These are phyloP conservation scores for Melanaphis sacchari DNA, from an alignment of 1,140 invertebrate species.

Conservation along the genomic window DNA sequence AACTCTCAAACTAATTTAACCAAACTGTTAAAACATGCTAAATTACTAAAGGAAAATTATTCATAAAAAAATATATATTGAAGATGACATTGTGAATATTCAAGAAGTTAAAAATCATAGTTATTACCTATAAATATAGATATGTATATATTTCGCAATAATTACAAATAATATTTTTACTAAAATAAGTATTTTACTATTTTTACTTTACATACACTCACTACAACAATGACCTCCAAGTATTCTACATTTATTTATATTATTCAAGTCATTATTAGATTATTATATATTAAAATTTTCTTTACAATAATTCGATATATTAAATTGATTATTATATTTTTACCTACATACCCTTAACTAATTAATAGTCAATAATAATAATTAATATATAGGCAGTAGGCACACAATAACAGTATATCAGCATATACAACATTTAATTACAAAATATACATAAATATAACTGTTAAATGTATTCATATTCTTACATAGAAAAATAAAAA, in stretches of 20 bases:
- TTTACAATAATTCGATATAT: neutral
- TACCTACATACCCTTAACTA: neutral
- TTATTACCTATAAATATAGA: neutral
- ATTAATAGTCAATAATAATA: neutral
- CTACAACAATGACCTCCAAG: neutral
- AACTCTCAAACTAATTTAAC: neutral
- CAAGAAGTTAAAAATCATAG: neutral
- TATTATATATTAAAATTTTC: neutral
- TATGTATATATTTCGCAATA: neutral
- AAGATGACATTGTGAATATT: neutral
- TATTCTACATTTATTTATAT: neutral
- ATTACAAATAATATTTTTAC: no score
- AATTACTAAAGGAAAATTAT: neutral
- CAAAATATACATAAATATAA: neutral
- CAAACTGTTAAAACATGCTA: neutral
- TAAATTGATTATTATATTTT: neutral
- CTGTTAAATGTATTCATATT: neutral
- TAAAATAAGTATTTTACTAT: no score
- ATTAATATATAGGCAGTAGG: neutral
- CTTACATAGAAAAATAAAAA: neutral
- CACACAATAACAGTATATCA: neutral
- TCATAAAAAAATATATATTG: neutral
- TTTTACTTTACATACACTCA: neutral
- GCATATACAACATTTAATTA: neutral
- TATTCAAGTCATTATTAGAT: neutral